Evolutionary conservation across 1,140 invertebrate species (phyloP).

Genomic region (Macrotrachela quadricornifera): DNA sequence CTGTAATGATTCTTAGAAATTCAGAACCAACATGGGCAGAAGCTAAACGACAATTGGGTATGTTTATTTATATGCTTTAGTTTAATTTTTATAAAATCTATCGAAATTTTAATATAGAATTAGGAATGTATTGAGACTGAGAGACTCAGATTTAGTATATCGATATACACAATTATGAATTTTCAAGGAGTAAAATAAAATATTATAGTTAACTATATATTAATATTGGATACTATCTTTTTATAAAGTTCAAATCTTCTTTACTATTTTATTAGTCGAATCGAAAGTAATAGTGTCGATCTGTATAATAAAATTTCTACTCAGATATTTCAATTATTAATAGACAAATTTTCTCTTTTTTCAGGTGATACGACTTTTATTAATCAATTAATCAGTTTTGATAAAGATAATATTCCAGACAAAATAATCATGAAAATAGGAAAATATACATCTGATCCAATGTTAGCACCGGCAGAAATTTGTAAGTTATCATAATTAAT

Average conservation of each 20-base stretch:
- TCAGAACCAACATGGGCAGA: conserved; percentile 58
- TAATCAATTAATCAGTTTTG: conserved; percentile 51
- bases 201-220: too few species aligned
- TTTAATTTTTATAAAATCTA: neutral
- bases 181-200: neutral
- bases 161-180: neutral
- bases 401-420: conserved; percentile 62
- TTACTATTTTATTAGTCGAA: too few species aligned
- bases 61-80: conserved; percentile 38
- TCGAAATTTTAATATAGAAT: neutral
- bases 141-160: neutral
- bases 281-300: too few species aligned
- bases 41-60: conserved; percentile 56
- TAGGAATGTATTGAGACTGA: neutral
- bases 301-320: too few species aligned
- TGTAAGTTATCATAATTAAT: conserved; percentile 52
- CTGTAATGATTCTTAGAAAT: conserved; percentile 56
- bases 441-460: conserved; percentile 50
- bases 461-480: conserved; percentile 60
- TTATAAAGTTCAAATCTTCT: too few species aligned
- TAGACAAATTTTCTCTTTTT: too few species aligned
- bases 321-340: too few species aligned
- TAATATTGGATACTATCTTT: too few species aligned
- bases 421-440: conserved; percentile 53
- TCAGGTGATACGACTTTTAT: conserved; percentile 33